A percentile compares a stretch with the other conserved stretches of the same genome.
These are phyloP conservation scores for Fissipunctia ypsillon DNA, from an alignment of 2,888 invertebrate genomes.

Conservation along the genomic window DNA sequence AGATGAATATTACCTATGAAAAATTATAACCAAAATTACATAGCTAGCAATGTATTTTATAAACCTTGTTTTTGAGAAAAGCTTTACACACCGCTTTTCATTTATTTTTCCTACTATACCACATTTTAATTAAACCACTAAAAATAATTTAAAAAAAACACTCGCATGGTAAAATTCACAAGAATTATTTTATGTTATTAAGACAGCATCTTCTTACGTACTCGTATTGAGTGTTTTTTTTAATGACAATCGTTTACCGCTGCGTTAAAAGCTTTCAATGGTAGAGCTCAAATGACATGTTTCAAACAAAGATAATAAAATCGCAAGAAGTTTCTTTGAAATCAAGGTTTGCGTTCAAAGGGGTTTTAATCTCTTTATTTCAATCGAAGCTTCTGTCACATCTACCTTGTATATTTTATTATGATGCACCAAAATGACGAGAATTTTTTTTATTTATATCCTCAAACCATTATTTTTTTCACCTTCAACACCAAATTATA, in stretches of 20 bases:
- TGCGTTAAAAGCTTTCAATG: constrained; percentile 35
- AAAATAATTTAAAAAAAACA: background rate
- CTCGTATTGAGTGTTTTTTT: constrained; percentile 37
- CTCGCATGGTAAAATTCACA: constrained; percentile 3
- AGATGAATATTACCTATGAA: no score
- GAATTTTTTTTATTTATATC: background rate
- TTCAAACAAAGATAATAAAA: constrained; percentile 10
- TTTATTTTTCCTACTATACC: background rate
- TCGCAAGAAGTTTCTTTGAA: constrained; percentile 1
- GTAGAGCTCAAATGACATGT: constrained; percentile 11
- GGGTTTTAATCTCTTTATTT: background rate
- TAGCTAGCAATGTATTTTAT: background rate
- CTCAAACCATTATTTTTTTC: background rate
- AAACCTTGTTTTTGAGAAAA: background rate
- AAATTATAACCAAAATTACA: no score
- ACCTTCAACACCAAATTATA: constrained; percentile 3
- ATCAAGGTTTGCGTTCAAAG: background rate
- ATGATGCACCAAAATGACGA: background rate
- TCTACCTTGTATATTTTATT: background rate
- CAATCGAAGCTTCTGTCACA: background rate
- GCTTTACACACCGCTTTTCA: background rate
- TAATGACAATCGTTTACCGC: constrained; percentile 32
- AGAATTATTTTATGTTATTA: background rate
- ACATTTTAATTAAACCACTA: background rate
- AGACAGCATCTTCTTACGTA: constrained; percentile 9